Base-by-base conservation (phyloP, 2,888 invertebrate species). In the Agrilus mali region DNA sequence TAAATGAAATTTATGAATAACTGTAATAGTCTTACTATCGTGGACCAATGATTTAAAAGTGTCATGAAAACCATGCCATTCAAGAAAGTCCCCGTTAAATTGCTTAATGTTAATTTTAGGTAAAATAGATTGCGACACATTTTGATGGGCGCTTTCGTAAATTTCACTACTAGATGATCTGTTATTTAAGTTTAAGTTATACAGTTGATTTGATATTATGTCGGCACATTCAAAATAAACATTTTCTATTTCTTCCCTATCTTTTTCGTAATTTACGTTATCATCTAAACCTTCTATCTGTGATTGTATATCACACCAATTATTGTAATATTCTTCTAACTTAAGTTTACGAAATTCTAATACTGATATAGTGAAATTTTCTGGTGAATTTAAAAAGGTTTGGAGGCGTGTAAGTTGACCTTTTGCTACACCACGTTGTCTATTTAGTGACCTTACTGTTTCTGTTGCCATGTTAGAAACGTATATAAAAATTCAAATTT, bases 241-340 rank as follows among this genome's bases (percentile, higher is more conserved):
- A 8, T 34, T 36, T 35, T 41, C 35, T 12, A 41, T 14, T 13
- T 35, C 8, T n/a, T 35, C 35, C 16, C 41, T 34, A 4, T 41
- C 41, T 2, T 13, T 10, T 10, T 31, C 22, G 36, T 41, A 7
- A 3, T 15, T 8, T 41, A 35, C 22, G 20, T 22, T 27, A 14
- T 41, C 27, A 16, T 41, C 41, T 41, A 41, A 35, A 7, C 22
- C 2, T 22, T 41, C 34, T 34, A 41, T 34, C 3, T 41, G 31
- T 2, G 16, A 13, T 41, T 41, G 41, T 16, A 41, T 34, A 22
- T 34, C 34, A 12, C 34, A 13, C 12, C 33, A 41, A 8, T 13
- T n/a, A 6, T 41, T 33, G n/a, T 7, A 22, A 7, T 7, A 22
- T 22, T 22, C 22, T 7, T 22, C 22, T 22, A 22, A 22, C 7